A percentile compares a stretch with the other conserved stretches of the same genome.
phyloP scores from a whole-genome alignment of 2,888 invertebrate genomes.

The Eupithecia insigniata region DNA sequence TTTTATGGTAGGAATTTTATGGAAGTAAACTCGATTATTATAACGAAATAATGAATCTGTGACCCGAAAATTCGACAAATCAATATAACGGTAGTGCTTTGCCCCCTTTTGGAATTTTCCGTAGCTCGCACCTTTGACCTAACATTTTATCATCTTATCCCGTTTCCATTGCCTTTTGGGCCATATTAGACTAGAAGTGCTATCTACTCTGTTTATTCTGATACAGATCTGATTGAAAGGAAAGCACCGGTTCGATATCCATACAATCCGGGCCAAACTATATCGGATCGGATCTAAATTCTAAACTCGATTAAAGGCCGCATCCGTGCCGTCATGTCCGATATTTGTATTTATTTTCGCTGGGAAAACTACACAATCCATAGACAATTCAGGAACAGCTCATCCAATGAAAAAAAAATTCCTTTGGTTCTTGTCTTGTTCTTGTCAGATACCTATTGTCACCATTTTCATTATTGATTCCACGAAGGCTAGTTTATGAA shows the following conservation, averaged over 20 bases:
- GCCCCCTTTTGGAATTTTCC: not conserved
- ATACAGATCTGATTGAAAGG: conserved; percentile 1
- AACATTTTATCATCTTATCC: not conserved
- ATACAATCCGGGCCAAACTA: conserved; percentile 19
- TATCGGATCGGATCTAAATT: conserved; percentile 20
- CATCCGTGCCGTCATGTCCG: conserved; percentile 24
- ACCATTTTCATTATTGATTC: too few species aligned
- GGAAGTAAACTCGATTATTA: not conserved
- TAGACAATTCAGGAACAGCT: conserved; percentile 8
- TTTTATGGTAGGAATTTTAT: too few species aligned
- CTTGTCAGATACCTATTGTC: too few species aligned
- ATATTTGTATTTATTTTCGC: conserved; percentile 25
- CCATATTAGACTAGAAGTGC: not conserved
- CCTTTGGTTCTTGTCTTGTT: too few species aligned
- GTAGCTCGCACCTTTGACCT: not conserved
- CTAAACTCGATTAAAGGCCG: conserved; percentile 34
- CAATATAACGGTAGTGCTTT: not conserved
- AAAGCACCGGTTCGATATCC: not conserved
- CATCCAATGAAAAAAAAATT: not conserved
- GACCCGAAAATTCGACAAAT: not conserved
- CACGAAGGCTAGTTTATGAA: too few species aligned
- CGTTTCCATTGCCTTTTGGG: not conserved
- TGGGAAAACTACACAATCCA: conserved; percentile 23
- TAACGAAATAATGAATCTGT: too few species aligned
- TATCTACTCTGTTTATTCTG: not conserved